Conservation (phyloP, 37 sponge, comb jelly and placozoan genomes). For the Dysidea cf. avara region DNA sequence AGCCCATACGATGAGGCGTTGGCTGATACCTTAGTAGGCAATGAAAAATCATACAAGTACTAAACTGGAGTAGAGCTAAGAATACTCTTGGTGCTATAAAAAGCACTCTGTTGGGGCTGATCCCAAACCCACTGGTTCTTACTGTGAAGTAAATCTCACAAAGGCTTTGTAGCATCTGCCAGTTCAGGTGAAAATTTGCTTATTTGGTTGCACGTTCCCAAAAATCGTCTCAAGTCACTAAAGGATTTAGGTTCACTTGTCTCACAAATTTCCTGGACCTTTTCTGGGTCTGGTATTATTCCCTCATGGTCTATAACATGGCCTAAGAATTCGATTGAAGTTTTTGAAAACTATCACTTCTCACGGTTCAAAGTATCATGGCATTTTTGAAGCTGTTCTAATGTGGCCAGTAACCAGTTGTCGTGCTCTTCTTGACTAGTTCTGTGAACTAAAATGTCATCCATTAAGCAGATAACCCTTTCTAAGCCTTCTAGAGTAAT, state of each 20-base stretch:
- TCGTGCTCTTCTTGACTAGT: constrained; percentile 19
- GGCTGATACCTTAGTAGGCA: not conserved
- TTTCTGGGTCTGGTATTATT: no score
- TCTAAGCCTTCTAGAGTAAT: not conserved
- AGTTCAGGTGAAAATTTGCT: not conserved
- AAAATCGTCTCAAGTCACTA: no score
- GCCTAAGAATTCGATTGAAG: not conserved
- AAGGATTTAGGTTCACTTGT: no score
- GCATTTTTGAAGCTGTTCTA: not conserved
- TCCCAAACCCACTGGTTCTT: constrained; percentile 4
- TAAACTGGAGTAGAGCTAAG: not conserved
- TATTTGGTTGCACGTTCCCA: no score
- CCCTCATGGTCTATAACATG: no score
- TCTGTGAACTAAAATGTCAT: constrained; percentile 10
- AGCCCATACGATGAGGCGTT: constrained; percentile 11
- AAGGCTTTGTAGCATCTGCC: no score
- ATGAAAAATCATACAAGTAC: not conserved
- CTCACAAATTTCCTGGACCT: no score
- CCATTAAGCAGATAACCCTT: constrained; percentile 6
- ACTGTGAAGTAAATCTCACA: not conserved
- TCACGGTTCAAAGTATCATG: constrained; percentile 7
- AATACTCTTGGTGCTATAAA: not conserved
- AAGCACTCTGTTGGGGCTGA: not conserved
- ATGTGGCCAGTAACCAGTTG: not conserved
- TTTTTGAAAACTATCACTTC: constrained; percentile 9